Evolutionary conservation across 2,888 invertebrate genomes (phyloP).

Genomic region (Trichopria drosophilae): DNA sequence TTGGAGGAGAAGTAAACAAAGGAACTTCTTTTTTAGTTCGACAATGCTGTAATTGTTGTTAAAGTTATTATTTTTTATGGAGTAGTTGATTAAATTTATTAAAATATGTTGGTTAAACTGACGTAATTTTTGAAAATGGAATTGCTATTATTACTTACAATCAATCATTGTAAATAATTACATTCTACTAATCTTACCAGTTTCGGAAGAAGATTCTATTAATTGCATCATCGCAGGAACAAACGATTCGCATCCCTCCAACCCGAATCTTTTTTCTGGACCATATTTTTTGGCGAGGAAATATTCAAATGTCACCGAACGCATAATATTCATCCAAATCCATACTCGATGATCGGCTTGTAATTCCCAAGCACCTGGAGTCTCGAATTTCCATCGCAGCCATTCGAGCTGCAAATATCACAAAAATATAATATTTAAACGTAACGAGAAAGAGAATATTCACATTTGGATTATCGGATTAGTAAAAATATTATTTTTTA

Average conservation of each 20-base stretch:
- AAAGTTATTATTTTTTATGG: too few species aligned
- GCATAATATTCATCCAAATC: slow-evolving; percentile 48
- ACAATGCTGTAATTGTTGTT: too few species aligned
- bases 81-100: too few species aligned
- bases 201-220: slow-evolving; percentile 46
- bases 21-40: too few species aligned
- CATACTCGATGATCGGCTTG: slow-evolving; percentile 44
- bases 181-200: too few species aligned
- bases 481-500: too few species aligned
- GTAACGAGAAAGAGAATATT: slow-evolving; percentile 8
- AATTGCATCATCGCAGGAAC: slow-evolving; percentile 43
- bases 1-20: too few species aligned
- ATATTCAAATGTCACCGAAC: slow-evolving; percentile 45
- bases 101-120: too few species aligned
- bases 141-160: too few species aligned
- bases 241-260: slow-evolving; percentile 51
- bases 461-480: not conserved
- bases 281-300: slow-evolving; percentile 49
- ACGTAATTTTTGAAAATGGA: too few species aligned
- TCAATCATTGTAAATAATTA: too few species aligned
- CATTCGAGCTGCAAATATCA: slow-evolving; percentile 46
- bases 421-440: not conserved
- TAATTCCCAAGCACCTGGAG: slow-evolving; percentile 45
- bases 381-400: slow-evolving; percentile 49
- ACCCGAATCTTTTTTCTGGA: slow-evolving; percentile 49